These are phyloP conservation scores for Oscheius sp. DNA, from an alignment of 2,888 invertebrate species.

Conservation along the genomic window DNA sequence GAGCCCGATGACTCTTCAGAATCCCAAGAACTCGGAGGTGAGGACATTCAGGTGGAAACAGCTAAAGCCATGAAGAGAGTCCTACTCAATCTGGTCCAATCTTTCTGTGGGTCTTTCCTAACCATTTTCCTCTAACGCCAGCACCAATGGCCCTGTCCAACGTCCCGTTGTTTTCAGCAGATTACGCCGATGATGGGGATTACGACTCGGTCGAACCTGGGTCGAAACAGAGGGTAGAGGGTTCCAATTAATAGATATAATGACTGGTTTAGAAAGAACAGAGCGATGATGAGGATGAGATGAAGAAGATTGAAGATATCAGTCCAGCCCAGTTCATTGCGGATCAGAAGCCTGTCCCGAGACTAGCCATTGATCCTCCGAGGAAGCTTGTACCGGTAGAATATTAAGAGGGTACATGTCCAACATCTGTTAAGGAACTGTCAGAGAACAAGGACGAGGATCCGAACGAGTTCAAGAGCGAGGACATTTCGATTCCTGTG, in stretches of 20 bases:
- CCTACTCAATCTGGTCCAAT: too few relatives aligned
- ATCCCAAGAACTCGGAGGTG: too few relatives aligned
- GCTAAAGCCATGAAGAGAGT: too few relatives aligned
- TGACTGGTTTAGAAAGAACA: neutral
- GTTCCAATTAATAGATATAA: neutral
- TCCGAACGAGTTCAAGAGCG: neutral
- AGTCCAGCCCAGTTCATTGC: constrained; percentile 15
- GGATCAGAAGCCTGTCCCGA: constrained; percentile 1
- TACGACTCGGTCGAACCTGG: constrained; percentile 17
- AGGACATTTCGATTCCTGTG: constrained; percentile 12
- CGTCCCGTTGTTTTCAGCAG: constrained; percentile 20
- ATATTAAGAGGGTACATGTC: neutral
- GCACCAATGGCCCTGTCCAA: too few relatives aligned
- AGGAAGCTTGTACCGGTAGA: neutral
- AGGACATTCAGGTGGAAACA: too few relatives aligned
- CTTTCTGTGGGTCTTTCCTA: constrained; percentile 1
- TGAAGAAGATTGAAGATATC: constrained; percentile 20
- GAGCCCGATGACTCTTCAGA: too few relatives aligned
- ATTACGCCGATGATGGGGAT: constrained; percentile 27
- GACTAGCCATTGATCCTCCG: constrained; percentile 14
- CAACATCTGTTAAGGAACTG: neutral
- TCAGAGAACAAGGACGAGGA: constrained; percentile 18
- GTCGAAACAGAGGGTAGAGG: neutral
- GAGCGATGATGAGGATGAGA: constrained; percentile 7
- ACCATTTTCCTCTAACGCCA: neutral